Evolutionary conservation across 2,888 invertebrate genomes (phyloP).

Genomic region (Schrankia costaestrigalis): DNA sequence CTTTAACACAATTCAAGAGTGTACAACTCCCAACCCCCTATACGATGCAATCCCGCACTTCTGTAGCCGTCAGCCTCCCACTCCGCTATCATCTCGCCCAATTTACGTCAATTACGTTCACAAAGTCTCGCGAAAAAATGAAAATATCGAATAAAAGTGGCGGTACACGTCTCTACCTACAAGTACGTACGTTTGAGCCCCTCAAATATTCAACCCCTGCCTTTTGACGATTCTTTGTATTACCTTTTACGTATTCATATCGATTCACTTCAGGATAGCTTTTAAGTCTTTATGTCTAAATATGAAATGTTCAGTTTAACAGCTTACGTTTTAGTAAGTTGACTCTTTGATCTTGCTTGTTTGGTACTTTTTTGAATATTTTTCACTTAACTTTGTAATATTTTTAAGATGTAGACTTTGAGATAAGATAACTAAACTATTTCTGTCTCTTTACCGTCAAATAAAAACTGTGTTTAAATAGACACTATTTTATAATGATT

Average conservation of each 20-base stretch:
- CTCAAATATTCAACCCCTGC: constrained; percentile 53
- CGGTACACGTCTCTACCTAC: constrained; percentile 27
- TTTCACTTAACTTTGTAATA: no score
- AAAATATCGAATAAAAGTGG: constrained; percentile 40
- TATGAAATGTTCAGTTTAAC: constrained; percentile 23
- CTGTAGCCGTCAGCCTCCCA: neutral
- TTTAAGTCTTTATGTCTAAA: constrained; percentile 29
- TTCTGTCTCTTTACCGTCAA: no score
- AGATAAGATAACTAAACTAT: no score
- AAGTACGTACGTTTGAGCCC: constrained; percentile 28
- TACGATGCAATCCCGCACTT: neutral
- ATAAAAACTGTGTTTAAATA: no score
- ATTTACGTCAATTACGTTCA: constrained; percentile 48
- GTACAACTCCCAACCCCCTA: no score
- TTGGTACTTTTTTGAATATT: no score
- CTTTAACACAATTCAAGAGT: no score
- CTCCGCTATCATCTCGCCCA: constrained; percentile 33
- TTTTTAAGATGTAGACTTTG: no score
- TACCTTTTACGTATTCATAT: constrained; percentile 38
- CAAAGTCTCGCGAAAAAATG: constrained; percentile 29
- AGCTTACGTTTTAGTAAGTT: constrained; percentile 3
- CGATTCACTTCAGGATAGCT: constrained; percentile 26
- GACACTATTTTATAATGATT: no score
- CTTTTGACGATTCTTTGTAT: constrained; percentile 45
- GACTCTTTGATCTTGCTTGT: no score